These are phyloP conservation scores for Terrapene triunguis DNA, from an alignment of 2,113 vertebrate genomes.

Conservation along the genomic window DNA sequence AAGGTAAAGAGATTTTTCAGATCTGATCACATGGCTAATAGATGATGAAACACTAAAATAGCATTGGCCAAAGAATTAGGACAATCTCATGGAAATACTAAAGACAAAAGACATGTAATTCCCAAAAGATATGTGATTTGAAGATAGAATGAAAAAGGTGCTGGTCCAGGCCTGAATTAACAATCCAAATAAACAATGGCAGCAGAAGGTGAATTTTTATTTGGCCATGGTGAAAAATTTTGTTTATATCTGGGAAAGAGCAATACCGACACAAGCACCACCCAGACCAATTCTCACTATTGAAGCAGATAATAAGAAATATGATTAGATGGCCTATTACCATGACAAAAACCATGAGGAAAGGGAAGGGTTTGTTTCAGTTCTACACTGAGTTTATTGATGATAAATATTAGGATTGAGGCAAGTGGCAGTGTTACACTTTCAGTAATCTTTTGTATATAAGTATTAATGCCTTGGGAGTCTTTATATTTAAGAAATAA, in stretches of 20 bases:
- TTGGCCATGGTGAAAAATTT: not conserved
- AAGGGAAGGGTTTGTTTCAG: not conserved
- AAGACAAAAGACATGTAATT: not conserved
- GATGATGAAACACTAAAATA: not conserved
- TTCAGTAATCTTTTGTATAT: slow-evolving; percentile 2
- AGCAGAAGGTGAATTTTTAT: not conserved
- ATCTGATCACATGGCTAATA: not conserved
- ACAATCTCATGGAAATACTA: not conserved
- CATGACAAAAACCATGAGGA: not conserved
- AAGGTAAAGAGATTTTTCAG: not conserved
- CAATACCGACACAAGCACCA: not conserved
- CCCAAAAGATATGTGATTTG: not conserved
- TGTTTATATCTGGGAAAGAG: not conserved
- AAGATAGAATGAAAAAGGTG: not conserved
- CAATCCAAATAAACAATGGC: not conserved
- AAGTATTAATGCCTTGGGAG: not conserved
- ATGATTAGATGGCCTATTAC: not conserved
- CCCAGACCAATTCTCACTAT: not conserved
- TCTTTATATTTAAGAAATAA: not conserved
- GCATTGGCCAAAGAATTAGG: not conserved
- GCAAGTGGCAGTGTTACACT: not conserved
- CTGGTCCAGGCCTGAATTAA: not conserved
- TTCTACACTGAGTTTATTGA: not conserved
- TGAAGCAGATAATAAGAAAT: not conserved
- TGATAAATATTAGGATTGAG: not conserved